Evolutionary conservation across 2,113 vertebrate species (phyloP).

Genomic region (Lanius ludovicianus): DNA sequence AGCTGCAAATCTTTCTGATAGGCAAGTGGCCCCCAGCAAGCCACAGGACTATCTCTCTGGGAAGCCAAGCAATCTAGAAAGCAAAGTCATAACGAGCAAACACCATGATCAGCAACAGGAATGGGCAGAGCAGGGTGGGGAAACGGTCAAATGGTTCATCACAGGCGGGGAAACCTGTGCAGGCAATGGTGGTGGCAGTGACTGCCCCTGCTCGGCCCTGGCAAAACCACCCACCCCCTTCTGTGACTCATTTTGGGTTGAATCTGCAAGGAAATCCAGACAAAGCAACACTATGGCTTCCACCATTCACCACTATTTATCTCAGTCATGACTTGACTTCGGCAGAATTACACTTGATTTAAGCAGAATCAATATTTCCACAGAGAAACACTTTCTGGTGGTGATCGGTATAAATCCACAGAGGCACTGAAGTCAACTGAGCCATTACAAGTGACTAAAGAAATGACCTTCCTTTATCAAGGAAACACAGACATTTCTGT

Average conservation of each 20-base stretch:
- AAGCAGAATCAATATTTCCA: slow-evolving; percentile 11
- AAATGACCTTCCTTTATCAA: neutral
- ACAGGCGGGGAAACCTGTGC: neutral
- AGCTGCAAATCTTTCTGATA: neutral
- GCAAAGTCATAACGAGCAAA: neutral
- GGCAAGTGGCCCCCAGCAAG: neutral
- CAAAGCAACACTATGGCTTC: neutral
- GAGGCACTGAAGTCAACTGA: neutral
- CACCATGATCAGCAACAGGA: neutral
- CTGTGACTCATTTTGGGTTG: neutral
- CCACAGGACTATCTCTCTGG: neutral
- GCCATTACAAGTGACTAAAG: neutral
- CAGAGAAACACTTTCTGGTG: neutral
- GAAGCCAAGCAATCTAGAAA: neutral
- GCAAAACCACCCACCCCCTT: neutral
- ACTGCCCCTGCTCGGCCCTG: neutral
- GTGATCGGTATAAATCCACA: neutral
- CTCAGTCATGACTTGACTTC: neutral
- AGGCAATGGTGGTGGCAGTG: neutral
- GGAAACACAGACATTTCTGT: slow-evolving; percentile 47
- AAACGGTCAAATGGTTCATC: neutral
- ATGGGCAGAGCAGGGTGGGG: neutral
- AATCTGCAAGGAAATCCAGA: neutral
- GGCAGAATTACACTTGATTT: neutral
- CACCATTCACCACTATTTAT: neutral